Conservation (phyloP, 2,888 invertebrate genomes). For the Athrips mouffetella region DNA sequence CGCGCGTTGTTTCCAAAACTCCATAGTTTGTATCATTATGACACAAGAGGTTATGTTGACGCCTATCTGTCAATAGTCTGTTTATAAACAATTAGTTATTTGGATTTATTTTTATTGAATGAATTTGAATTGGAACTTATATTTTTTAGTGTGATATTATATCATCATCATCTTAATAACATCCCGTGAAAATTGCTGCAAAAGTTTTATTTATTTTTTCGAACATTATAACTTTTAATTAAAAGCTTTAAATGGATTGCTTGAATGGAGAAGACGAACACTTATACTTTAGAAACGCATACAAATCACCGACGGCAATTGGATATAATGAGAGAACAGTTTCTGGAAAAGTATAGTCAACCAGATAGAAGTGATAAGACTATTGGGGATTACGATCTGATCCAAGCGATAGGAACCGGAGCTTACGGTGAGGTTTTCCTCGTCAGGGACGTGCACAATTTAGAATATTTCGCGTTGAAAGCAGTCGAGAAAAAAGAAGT, state of each 20-base stretch:
- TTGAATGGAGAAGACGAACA: constrained; percentile 46
- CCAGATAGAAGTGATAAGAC: constrained; percentile 30
- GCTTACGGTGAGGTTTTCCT: constrained; percentile 93
- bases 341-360: constrained; percentile 40
- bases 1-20: too few species aligned
- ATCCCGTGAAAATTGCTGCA: too few species aligned
- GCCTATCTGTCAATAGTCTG: too few species aligned
- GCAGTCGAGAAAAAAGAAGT: constrained; percentile 90
- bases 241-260: constrained; percentile 41
- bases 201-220: neutral
- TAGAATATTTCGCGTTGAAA: constrained; percentile 91
- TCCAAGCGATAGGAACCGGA: constrained; percentile 90
- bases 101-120: too few species aligned
- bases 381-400: constrained; percentile 81
- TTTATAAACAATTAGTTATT: too few species aligned
- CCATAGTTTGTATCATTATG: too few species aligned
- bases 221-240: constrained; percentile 28
- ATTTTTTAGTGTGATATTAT: too few species aligned
- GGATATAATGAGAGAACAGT: constrained; percentile 56
- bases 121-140: too few species aligned
- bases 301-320: constrained; percentile 55
- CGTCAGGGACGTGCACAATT: constrained; percentile 80
- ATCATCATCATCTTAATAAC: too few species aligned
- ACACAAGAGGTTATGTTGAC: too few species aligned
- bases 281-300: constrained; percentile 48